Percentiles rank a stretch among this genome's conserved stretches.
phyloP scores from a whole-genome alignment of 2,888 invertebrate species.

The Sarcophaga rosellei region DNA sequence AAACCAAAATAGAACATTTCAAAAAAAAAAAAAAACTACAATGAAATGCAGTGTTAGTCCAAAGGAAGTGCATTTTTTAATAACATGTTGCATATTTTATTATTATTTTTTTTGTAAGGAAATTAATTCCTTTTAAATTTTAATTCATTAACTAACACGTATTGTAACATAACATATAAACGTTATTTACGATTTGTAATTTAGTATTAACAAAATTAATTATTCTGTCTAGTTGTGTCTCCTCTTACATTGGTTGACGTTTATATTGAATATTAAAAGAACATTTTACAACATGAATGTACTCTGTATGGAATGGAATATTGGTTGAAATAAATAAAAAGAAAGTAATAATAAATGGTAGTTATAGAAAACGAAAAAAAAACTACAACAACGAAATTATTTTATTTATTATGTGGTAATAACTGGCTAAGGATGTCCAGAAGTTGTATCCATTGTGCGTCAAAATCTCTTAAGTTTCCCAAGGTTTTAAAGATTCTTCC shows the following conservation, averaged over 20 bases:
- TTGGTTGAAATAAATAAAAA: slow-evolving; percentile 49
- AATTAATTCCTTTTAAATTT: too few species aligned
- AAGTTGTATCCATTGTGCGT: too few species aligned
- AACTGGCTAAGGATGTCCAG: too few species aligned
- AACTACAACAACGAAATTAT: slow-evolving; percentile 56
- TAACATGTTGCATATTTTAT: not conserved
- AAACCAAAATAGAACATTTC: slow-evolving; percentile 11
- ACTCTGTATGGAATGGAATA: slow-evolving; percentile 50
- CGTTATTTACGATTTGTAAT: too few species aligned
- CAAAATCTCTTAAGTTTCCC: too few species aligned
- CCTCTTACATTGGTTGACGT: slow-evolving; percentile 5
- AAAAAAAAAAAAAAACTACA: slow-evolving; percentile 11
- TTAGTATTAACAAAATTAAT: too few species aligned
- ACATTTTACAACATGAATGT: slow-evolving; percentile 1
- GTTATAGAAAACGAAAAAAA: slow-evolving; percentile 59
- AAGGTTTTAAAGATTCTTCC: too few species aligned
- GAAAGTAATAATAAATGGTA: slow-evolving; percentile 48
- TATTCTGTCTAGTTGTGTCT: too few species aligned
- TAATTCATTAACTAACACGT: too few species aligned
- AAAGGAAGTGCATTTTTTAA: slow-evolving; percentile 24
- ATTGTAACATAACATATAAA: too few species aligned
- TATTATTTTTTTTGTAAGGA: too few species aligned
- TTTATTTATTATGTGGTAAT: too few species aligned
- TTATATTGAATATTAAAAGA: not conserved
- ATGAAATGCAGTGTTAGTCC: slow-evolving; percentile 11